Evolutionary conservation across 1,140 invertebrate genomes (phyloP).

Genomic region (Eufriesea mexicana): DNA sequence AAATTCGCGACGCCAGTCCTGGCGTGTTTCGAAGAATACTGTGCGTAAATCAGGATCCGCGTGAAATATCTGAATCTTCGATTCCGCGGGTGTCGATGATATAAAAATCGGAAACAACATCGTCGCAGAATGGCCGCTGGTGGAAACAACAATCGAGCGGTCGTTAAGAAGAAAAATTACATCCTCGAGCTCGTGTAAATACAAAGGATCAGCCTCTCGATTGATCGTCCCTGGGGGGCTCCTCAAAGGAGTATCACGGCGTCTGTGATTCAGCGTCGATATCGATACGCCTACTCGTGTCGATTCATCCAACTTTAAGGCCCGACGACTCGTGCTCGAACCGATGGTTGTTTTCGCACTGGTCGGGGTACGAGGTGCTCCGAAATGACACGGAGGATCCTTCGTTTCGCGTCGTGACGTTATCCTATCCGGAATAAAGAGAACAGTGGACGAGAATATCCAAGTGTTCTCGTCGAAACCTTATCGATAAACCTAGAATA

Average conservation of each 20-base stretch:
- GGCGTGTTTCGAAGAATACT: background rate
- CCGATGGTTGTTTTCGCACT: no score
- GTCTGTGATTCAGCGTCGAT: constrained; percentile 41
- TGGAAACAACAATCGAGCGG: constrained; percentile 2
- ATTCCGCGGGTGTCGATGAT: background rate
- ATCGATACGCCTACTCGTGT: constrained; percentile 59
- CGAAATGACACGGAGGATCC: no score
- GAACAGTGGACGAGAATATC: no score
- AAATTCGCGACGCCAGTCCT: background rate
- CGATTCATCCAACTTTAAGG: constrained; percentile 39
- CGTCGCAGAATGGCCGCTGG: background rate
- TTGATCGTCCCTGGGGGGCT: constrained; percentile 21
- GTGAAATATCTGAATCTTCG: background rate
- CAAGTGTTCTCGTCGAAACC: no score
- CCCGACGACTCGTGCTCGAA: background rate
- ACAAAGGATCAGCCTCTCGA: constrained; percentile 9
- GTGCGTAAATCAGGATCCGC: constrained; percentile 2
- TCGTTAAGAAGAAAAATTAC: constrained; percentile 22
- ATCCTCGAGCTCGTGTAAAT: background rate
- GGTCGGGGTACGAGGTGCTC: no score
- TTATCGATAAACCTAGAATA: no score
- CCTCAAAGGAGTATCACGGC: constrained; percentile 16
- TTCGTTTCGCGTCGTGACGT: background rate
- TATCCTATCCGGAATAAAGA: background rate
- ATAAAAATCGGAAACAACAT: constrained; percentile 7